Percentiles rank a stretch among this genome's conserved stretches.
phyloP scores from a whole-genome alignment of 2,113 vertebrate species.

The Oenanthe melanoleuca region DNA sequence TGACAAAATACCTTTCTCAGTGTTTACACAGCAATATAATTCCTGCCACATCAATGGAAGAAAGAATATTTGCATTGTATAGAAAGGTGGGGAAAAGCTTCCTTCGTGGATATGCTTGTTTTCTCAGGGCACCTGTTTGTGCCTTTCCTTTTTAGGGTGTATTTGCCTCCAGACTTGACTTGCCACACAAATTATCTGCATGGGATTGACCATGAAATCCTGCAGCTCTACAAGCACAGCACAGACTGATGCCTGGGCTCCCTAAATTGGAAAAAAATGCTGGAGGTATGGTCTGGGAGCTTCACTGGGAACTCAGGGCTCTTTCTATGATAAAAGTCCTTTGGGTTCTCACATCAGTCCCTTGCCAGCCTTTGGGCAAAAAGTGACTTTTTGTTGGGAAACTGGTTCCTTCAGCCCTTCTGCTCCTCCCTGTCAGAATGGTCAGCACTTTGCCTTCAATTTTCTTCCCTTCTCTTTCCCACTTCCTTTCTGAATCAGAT shows the following conservation, averaged over 20 bases:
- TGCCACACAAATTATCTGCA: rapidly evolving
- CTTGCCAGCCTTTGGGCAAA: neutral
- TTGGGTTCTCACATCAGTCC: neutral
- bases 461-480: neutral
- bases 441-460: neutral
- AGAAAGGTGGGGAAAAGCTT: rapidly evolving
- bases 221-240: neutral
- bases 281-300: neutral
- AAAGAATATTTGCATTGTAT: neutral
- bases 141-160: neutral
- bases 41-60: neutral
- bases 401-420: neutral
- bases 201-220: neutral
- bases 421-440: neutral
- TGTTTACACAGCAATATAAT: neutral
- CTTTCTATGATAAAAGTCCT: neutral
- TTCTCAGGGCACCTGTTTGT: neutral
- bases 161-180: neutral
- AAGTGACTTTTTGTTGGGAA: neutral
- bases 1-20: neutral
- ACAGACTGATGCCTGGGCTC: neutral
- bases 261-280: neutral
- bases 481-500: neutral
- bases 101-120: neutral
- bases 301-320: neutral